These are phyloP conservation scores for Orussus abietinus DNA, from an alignment of 1,140 invertebrate species.

Conservation along the genomic window DNA sequence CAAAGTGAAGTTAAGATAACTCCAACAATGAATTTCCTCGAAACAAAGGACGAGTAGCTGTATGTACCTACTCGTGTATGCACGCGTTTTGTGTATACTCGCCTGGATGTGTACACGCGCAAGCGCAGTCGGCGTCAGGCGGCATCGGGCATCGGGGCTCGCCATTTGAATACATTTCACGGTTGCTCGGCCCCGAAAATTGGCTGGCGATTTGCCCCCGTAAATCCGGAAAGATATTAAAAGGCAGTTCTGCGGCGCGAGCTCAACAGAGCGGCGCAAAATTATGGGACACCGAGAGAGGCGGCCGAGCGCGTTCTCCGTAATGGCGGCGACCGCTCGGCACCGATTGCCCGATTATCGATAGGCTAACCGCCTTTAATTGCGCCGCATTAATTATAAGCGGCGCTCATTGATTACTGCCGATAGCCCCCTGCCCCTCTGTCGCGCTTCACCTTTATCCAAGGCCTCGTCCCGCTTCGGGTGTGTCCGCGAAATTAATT, in stretches of 20 bases:
- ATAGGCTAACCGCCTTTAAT: slow-evolving; percentile 33
- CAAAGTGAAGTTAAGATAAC: too few species aligned
- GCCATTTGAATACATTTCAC: slow-evolving; percentile 32
- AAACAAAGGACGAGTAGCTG: too few species aligned
- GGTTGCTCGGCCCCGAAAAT: slow-evolving; percentile 29
- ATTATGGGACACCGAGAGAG: slow-evolving; percentile 1
- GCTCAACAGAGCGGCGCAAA: slow-evolving; percentile 4
- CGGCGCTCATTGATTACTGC: slow-evolving; percentile 35
- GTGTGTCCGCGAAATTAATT: too few species aligned
- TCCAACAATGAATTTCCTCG: too few species aligned
- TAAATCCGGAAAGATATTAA: slow-evolving; percentile 9
- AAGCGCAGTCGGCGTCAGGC: too few species aligned
- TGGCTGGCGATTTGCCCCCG: slow-evolving; percentile 19
- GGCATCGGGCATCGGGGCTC: background rate
- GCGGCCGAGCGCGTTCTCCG: background rate
- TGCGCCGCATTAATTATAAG: slow-evolving; percentile 42
- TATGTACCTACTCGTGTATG: too few species aligned
- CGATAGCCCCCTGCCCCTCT: too few species aligned
- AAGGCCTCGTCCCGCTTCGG: too few species aligned
- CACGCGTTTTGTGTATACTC: too few species aligned
- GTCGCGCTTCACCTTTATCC: too few species aligned
- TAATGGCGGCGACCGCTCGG: slow-evolving; percentile 11
- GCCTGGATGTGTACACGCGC: too few species aligned
- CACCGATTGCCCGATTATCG: slow-evolving; percentile 34
- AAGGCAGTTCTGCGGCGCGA: slow-evolving; percentile 3